Base-by-base conservation (phyloP, 2,888 invertebrate genomes). In the Napeogenes inachia region DNA sequence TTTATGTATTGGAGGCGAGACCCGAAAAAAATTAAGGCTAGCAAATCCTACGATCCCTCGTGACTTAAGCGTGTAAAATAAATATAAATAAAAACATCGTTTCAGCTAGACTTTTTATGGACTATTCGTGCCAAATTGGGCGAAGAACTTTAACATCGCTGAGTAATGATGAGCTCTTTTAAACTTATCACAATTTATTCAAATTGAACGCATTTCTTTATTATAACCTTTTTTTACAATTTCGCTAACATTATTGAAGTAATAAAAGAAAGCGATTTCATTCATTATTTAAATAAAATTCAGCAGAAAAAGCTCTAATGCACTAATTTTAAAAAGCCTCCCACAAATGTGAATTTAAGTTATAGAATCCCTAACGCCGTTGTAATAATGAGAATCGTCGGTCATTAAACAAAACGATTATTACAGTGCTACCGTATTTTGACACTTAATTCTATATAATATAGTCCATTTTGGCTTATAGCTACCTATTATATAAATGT, bases 311-410 rank as follows among this genome's bases (percentile, higher is more conserved):
- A 3, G 50, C 21, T 50, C 10, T 50, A 30, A 50, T 50, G 6
- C 30, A 42, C 13, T 58, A 56, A 62, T 59, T 59, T 59, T 53
- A 53, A 56, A 10, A 57, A 59, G 12, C 4, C 33, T 32, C 33
- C 12, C 45, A 42, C 4, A 53, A 61, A 45, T 35, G 35, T 21
- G 45, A 56, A 21, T 45, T 53, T 45, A 46, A 21, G 33, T 21
- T 21, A 21, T 21, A 21, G 21, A 21, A 21, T 21, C 21, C 1
- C 21, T 21, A 21, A 21, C 21, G 21, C 45, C 56, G 42, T 59
- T 57, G 59, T 64, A 59, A 57, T 62, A 62, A 62, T 62, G 59
- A 57, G 59, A 57, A 64, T 57, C 50, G 57, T 56, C 62, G 42
- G 38, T 61, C 57, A 45, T 62, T 59, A 45, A 46, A 42, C 54